Evolutionary conservation across 2,797 vertebrate species (phyloP).

Genomic region (Macrochelys suwanniensis): DNA sequence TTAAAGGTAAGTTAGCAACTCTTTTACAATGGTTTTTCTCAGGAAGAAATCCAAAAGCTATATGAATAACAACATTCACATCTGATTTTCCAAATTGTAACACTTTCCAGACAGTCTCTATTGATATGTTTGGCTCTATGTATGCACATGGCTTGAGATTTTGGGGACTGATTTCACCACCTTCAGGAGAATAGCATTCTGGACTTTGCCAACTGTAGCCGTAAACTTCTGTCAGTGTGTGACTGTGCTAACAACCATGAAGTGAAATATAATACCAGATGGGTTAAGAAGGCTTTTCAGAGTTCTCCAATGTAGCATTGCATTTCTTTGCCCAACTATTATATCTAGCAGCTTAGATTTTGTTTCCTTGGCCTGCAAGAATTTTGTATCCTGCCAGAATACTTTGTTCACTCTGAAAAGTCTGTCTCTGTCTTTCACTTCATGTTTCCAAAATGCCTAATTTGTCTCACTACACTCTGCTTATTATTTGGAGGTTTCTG

Average conservation of each 20-base stretch:
- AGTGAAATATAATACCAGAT: slow-evolving; percentile 47
- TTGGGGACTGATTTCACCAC: not conserved
- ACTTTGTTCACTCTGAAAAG: slow-evolving; percentile 46
- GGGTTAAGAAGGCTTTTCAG: not conserved
- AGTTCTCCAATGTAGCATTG: slow-evolving; percentile 21
- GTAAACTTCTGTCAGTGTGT: slow-evolving; percentile 25
- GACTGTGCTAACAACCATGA: slow-evolving; percentile 33
- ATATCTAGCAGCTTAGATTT: slow-evolving; percentile 46
- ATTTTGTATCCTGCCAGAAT: slow-evolving; percentile 40
- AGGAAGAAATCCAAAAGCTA: not conserved
- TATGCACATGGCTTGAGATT: not conserved
- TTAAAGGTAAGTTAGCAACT: not conserved
- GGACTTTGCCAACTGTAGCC: slow-evolving; percentile 28
- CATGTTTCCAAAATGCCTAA: slow-evolving; percentile 39
- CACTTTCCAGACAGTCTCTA: not conserved
- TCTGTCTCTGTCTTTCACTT: slow-evolving; percentile 23
- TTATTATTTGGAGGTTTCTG: slow-evolving; percentile 21
- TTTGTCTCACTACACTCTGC: not conserved
- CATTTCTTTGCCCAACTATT: slow-evolving; percentile 39
- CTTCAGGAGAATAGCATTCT: not conserved
- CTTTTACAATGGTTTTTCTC: not conserved
- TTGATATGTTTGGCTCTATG: not conserved
- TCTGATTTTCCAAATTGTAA: not conserved
- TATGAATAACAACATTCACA: rapidly evolving
- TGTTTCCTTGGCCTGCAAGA: slow-evolving; percentile 36